phyloP scores from a whole-genome alignment of 2,113 vertebrate species.

The Machaerirhynchus nigripectus region DNA sequence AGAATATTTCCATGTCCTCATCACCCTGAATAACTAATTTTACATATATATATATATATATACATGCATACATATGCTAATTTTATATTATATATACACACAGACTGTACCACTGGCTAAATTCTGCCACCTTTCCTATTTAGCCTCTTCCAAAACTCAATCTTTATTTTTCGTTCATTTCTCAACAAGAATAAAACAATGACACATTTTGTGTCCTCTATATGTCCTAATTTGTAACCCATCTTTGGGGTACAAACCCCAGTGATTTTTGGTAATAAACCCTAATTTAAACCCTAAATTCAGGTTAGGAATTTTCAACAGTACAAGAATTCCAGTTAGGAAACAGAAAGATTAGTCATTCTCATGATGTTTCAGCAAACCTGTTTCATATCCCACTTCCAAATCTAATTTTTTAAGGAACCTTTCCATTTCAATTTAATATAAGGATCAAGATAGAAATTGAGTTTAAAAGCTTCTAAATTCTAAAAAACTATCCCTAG shows the following conservation, averaged over 20 bases:
- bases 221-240: rapidly evolving
- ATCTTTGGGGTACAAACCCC: not conserved
- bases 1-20: not conserved
- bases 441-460: not conserved
- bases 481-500: not conserved
- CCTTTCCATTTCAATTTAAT: not conserved
- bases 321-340: not conserved
- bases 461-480: not conserved
- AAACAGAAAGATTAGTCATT: not conserved
- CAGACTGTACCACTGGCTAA: not conserved
- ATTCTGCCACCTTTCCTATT: not conserved
- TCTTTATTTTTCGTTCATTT: not conserved
- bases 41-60: not conserved
- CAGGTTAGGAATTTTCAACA: not conserved
- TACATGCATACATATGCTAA: not conserved
- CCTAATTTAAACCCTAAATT: not conserved
- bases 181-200: not conserved
- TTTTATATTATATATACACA: not conserved
- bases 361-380: not conserved
- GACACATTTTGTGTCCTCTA: not conserved
- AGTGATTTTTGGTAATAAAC: not conserved
- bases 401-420: not conserved
- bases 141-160: not conserved
- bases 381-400: not conserved
- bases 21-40: not conserved